Base-by-base conservation (phyloP, 2,113 vertebrate species). In the Lanius ludovicianus region DNA sequence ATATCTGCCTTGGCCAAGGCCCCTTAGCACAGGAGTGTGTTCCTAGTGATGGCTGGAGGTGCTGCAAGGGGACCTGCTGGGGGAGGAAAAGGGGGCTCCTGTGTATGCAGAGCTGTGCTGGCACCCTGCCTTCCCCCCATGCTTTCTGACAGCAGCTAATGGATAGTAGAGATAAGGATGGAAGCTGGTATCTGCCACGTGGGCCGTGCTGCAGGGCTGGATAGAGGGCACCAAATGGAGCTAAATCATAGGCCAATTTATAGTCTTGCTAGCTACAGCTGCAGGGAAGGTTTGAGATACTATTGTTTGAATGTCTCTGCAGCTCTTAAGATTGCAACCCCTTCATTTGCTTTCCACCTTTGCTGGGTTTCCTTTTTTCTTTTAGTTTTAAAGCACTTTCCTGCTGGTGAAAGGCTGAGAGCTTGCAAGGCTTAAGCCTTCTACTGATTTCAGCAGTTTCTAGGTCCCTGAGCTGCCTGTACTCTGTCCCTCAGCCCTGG, bases 221-320 rank as follows among this genome's bases (percentile, higher is more conserved):
- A 44, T 4, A 56, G 77, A 89, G 67, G 91, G 73, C 81, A 90
- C 47, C 63, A 80, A 95, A 91, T 75, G 33, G 80, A 94, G 52
- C 70, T 96, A 84, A 95, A 77, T 97, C 85, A 37, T 15, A 60
- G 81, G 13, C 70, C 80, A 85, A 8, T 95, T 94, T 88, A 56
- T 56, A 64, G 67, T 57, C 84, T 42, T 6, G 2, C 50, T 20
- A 10, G 62, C 88, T 85, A 15, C 73, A 53, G 81, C 92, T 65
- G 52, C 5, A 1, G 46, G 60, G 60, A 59, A 71, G 82, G 56
- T 64, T 89, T 74, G 83, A 96, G 67, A 80, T 87, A 59, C 50
- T 85, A 8, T 89, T 94, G 76, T 94, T 87, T 71, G 50, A 75
- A 64, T 57, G 65, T 83, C 79, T 89, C 47, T 84, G 57, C 53